These are phyloP conservation scores for Chrysochloris asiatica DNA, from an alignment of 2,113 vertebrate species.

Conservation along the genomic window DNA sequence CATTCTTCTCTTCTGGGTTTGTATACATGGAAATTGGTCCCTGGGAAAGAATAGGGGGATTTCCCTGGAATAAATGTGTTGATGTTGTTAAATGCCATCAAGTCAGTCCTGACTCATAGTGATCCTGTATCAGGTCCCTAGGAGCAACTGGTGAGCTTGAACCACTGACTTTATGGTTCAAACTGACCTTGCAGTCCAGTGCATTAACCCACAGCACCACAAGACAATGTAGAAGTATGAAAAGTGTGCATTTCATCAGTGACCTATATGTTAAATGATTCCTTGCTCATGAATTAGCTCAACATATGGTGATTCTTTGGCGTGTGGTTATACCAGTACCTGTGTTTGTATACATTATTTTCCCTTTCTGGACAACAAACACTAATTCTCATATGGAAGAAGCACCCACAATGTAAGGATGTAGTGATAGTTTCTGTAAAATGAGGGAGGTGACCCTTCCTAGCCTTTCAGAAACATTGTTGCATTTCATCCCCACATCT, in stretches of 20 bases:
- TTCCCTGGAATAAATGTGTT: not conserved
- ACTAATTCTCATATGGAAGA: not conserved
- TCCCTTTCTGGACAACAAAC: not conserved
- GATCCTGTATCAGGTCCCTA: too few relatives aligned
- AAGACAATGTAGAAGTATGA: not conserved
- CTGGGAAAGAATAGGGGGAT: not conserved
- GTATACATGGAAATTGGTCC: not conserved
- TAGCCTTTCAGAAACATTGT: not conserved
- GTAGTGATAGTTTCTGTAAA: not conserved
- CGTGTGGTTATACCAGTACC: not conserved
- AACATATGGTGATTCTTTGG: not conserved
- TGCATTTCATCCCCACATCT: not conserved
- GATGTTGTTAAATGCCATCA: too few relatives aligned
- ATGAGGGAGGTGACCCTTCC: not conserved
- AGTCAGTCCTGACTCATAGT: too few relatives aligned
- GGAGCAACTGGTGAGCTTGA: too few relatives aligned
- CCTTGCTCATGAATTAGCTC: too few relatives aligned
- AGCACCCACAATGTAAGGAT: not conserved
- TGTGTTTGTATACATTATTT: not conserved
- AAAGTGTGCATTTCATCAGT: not conserved
- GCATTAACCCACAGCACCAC: too few relatives aligned
- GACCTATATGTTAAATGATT: not conserved
- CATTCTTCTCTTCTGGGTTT: not conserved
- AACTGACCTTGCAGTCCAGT: too few relatives aligned
- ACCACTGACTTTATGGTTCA: too few relatives aligned